Base-by-base conservation (phyloP, 2,888 invertebrate genomes). In the Lochmaea crataegi region DNA sequence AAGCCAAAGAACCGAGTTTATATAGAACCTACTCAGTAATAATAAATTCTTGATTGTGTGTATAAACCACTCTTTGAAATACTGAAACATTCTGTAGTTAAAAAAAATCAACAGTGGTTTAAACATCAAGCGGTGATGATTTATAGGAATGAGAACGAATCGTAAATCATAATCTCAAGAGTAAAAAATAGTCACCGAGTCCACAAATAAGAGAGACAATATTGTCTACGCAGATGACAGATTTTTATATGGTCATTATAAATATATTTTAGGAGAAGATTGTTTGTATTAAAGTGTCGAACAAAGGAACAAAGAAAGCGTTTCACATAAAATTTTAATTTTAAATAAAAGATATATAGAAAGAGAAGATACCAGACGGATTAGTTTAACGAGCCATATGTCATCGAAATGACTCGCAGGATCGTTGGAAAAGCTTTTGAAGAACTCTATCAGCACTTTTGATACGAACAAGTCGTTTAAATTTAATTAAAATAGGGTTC, bases 381-480 rank as follows among this genome's bases (percentile, higher is more conserved):
- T 69, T 69, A 69, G 64, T 60, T 69, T 69, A 69, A 69, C 69
- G 69, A 60, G 63, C 64, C 69, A 64, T 64, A 63, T 69, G 69
- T 69, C 69, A 69, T 69, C 69, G 69, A 69, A 69, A 69, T 63
- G 68, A 56, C 68, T 68, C 32, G n/a, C 26, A 38, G 38, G 51
- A 69, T 64, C 64, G 53, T 69, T 69, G 38, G 69, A 69, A 69
- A 42, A 63, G 53, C 45, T 61, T 61, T 41, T 48, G 9, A 63
- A 18, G 51, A 60, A 22, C 57, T 67, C 57, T 41, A 67, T 67
- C 57, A 57, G 16, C 42, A 42, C 41, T 57, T 66, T 16, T 56
- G 16, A 41, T 66, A 66, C 66, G 42, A 58, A 60, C 60, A 60
- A 60, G 60, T 60, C 38, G 32, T 22, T 16, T 14, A 6, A 48